Percentiles rank a stretch among this genome's conserved stretches.
phyloP scores from a whole-genome alignment of 1,140 invertebrate species.

The Caenorhabditis tropicalis region DNA sequence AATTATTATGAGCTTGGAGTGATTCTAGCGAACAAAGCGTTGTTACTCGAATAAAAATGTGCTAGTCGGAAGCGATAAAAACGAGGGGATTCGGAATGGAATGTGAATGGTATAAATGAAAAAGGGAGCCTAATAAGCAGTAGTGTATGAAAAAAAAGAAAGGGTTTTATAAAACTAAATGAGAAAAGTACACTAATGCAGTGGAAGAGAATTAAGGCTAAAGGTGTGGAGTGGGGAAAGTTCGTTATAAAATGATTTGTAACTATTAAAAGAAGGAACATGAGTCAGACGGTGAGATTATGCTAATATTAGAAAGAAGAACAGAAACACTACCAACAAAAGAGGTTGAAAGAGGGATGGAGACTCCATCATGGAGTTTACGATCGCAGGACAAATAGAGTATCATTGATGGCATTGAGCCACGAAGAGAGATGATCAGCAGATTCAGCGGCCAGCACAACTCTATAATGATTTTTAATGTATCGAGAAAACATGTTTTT shows the following conservation, averaged over 20 bases:
- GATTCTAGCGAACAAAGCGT: not conserved
- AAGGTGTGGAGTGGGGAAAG: too few relatives aligned
- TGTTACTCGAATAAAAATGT: too few relatives aligned
- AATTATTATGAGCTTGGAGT: not conserved
- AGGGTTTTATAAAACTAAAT: too few relatives aligned
- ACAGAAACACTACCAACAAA: too few relatives aligned
- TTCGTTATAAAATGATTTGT: too few relatives aligned
- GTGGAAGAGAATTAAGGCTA: too few relatives aligned
- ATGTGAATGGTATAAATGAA: not conserved
- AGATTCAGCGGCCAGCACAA: not conserved
- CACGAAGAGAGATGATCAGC: constrained; percentile 3
- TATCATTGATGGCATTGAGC: constrained; percentile 34
- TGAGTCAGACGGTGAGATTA: constrained; percentile 8
- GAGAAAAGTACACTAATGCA: too few relatives aligned
- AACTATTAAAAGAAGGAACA: not conserved
- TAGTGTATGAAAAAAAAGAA: too few relatives aligned
- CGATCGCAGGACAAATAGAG: not conserved
- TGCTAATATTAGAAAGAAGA: constrained; percentile 18
- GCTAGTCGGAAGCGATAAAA: not conserved
- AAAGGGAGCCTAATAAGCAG: too few relatives aligned
- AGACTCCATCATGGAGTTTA: not conserved
- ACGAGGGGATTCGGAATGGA: not conserved
- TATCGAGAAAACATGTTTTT: too few relatives aligned
- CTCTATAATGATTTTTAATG: not conserved
- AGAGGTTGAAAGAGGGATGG: not conserved